A percentile compares a stretch with the other conserved stretches of the same genome.
These are phyloP conservation scores for Aproaerema taeniolella DNA, from an alignment of 2,888 invertebrate species.

Conservation along the genomic window DNA sequence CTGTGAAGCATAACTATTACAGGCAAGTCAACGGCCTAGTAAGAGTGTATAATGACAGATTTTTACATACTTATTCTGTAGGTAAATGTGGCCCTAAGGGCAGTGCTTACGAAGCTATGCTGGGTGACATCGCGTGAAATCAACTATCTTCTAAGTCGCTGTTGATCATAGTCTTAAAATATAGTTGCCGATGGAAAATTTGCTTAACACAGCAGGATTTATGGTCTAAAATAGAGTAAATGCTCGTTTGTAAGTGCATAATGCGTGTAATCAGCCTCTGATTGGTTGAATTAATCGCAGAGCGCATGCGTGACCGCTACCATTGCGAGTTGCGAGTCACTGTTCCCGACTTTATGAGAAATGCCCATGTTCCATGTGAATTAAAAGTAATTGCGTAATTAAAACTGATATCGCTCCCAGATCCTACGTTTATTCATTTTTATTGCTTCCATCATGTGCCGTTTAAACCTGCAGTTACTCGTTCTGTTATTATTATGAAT, in stretches of 20 bases:
- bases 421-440: constrained; percentile 17
- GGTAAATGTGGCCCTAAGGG: constrained; percentile 29
- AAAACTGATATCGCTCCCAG: constrained; percentile 54
- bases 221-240: constrained; percentile 24
- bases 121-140: constrained; percentile 63
- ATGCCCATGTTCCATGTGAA: constrained; percentile 54
- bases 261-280: constrained; percentile 74
- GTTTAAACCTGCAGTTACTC: constrained; percentile 8
- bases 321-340: constrained; percentile 52
- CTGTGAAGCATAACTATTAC: constrained; percentile 9
- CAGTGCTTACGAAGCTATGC: constrained; percentile 29
- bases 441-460: constrained; percentile 15
- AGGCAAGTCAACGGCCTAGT: constrained; percentile 17
- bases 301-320: constrained; percentile 70
- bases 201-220: constrained; percentile 25
- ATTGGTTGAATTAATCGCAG: constrained; percentile 75
- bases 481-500: too few species aligned
- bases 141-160: constrained; percentile 48
- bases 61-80: constrained; percentile 29
- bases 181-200: constrained; percentile 22
- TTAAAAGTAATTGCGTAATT: constrained; percentile 72
- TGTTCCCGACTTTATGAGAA: constrained; percentile 55
- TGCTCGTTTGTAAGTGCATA: constrained; percentile 50
- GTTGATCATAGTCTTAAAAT: constrained; percentile 25
- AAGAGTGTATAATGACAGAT: constrained; percentile 34